These are phyloP conservation scores for Anodontia alba DNA, from an alignment of 2,888 invertebrate species.

Conservation along the genomic window DNA sequence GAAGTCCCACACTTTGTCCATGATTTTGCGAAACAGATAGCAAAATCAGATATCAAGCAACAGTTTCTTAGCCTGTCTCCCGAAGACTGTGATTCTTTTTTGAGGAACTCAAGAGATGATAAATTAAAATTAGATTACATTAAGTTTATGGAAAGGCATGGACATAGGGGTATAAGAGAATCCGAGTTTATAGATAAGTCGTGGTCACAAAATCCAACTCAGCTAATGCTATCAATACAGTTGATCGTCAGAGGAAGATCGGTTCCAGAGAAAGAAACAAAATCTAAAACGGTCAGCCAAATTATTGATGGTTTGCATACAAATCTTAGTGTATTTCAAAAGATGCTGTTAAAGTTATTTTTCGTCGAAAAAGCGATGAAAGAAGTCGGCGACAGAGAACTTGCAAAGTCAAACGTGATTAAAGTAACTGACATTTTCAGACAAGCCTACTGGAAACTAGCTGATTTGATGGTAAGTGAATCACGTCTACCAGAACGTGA, in stretches of 20 bases:
- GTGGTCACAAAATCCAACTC: slow-evolving; percentile 62
- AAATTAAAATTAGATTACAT: neutral
- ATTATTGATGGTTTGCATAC: slow-evolving; percentile 4
- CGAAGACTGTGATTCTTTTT: neutral
- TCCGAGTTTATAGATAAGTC: slow-evolving; percentile 68
- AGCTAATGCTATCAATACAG: slow-evolving; percentile 86
- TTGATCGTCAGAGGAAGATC: slow-evolving; percentile 64
- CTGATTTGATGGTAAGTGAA: slow-evolving; percentile 87
- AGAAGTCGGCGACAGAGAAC: slow-evolving; percentile 88
- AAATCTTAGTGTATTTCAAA: neutral
- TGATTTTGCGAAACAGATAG: slow-evolving; percentile 1
- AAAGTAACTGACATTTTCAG: slow-evolving; percentile 87
- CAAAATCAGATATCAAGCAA: neutral
- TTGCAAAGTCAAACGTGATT: slow-evolving; percentile 86
- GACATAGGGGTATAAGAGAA: slow-evolving; percentile 88
- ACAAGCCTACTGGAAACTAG: slow-evolving; percentile 87
- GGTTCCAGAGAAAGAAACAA: neutral
- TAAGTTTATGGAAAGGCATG: slow-evolving; percentile 89
- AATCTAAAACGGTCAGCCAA: neutral
- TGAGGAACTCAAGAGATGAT: neutral
- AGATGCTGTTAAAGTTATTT: neutral
- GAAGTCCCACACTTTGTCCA: slow-evolving; percentile 13
- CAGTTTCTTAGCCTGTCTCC: neutral
- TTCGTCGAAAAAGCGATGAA: slow-evolving; percentile 84
- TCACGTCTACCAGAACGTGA: slow-evolving; percentile 89